Percentiles rank a stretch among this genome's conserved stretches.
phyloP scores from a whole-genome alignment of 2,113 vertebrate genomes.

The Neodontobutis hainanensis region DNA sequence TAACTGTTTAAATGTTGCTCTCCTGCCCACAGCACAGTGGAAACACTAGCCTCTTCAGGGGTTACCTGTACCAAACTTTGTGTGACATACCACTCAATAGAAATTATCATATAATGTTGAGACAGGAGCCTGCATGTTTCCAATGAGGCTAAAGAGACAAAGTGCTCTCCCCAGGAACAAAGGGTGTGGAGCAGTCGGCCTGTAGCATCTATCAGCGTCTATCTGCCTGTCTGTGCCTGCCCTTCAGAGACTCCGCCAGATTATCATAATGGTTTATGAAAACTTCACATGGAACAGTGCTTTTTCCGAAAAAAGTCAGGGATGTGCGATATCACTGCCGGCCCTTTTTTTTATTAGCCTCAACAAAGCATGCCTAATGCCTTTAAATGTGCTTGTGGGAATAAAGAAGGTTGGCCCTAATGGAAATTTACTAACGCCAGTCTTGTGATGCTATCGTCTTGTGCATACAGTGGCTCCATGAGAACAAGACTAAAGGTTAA shows the following conservation, averaged over 20 bases:
- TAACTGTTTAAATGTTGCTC: no score
- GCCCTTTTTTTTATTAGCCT: slow-evolving; percentile 69
- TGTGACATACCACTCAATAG: no score
- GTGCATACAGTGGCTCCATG: slow-evolving; percentile 70
- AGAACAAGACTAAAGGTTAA: slow-evolving; percentile 76
- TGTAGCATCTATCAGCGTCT: slow-evolving; percentile 56
- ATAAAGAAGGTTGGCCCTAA: slow-evolving; percentile 69
- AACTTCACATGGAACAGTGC: slow-evolving; percentile 71
- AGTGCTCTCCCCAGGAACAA: slow-evolving; percentile 37
- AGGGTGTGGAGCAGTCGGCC: slow-evolving; percentile 34
- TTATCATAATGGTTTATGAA: slow-evolving; percentile 76
- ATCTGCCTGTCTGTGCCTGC: slow-evolving; percentile 54
- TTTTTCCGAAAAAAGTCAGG: slow-evolving; percentile 64
- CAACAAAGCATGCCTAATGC: slow-evolving; percentile 74
- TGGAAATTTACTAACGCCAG: slow-evolving; percentile 70
- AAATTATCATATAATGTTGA: not conserved
- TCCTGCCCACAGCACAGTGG: no score
- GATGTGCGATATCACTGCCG: slow-evolving; percentile 60
- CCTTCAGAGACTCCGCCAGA: slow-evolving; percentile 61
- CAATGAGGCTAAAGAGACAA: slow-evolving; percentile 25
- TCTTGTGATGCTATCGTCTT: slow-evolving; percentile 71
- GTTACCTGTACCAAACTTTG: no score
- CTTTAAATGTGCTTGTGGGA: slow-evolving; percentile 74
- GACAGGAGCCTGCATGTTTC: slow-evolving; percentile 19
- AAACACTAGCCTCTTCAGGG: no score